These are phyloP conservation scores for Lasius fuliginosus DNA, from an alignment of 2,888 invertebrate species.

Conservation along the genomic window DNA sequence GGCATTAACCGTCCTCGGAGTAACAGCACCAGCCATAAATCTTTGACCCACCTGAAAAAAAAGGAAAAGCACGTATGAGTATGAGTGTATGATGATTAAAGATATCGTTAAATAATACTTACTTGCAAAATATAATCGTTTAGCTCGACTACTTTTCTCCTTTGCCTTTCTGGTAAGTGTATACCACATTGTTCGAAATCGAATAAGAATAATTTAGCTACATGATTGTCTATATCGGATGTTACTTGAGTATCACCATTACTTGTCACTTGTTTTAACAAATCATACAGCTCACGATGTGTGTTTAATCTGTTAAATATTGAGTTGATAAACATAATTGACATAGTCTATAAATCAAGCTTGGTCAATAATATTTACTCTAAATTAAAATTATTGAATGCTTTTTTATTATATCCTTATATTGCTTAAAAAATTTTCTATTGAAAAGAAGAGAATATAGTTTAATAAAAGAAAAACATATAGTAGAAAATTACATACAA, in stretches of 20 bases:
- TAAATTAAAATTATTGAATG: neutral
- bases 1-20: slow-evolving; percentile 90
- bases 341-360: neutral
- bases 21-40: slow-evolving; percentile 92
- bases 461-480: neutral
- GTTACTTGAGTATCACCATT: slow-evolving; percentile 90
- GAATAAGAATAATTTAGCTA: slow-evolving; percentile 95
- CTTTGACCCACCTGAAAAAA: slow-evolving; percentile 90
- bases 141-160: slow-evolving; percentile 92
- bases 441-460: neutral
- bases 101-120: slow-evolving; percentile 51
- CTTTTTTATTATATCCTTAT: neutral
- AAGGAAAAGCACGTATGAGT: slow-evolving; percentile 23
- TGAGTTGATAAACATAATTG: slow-evolving; percentile 1
- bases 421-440: neutral
- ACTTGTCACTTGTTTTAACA: slow-evolving; percentile 91
- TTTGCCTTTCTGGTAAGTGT: slow-evolving; percentile 92
- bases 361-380: neutral
- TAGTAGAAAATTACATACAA: neutral
- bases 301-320: slow-evolving; percentile 93
- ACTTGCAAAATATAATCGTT: slow-evolving; percentile 94
- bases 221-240: slow-evolving; percentile 93
- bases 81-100: neutral
- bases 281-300: slow-evolving; percentile 93
- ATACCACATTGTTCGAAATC: slow-evolving; percentile 99